Evolutionary conservation across 1,140 invertebrate species (phyloP), one percentile per base, ranked within the genome.

Genomic region (Bombus difficillimus): DNA sequence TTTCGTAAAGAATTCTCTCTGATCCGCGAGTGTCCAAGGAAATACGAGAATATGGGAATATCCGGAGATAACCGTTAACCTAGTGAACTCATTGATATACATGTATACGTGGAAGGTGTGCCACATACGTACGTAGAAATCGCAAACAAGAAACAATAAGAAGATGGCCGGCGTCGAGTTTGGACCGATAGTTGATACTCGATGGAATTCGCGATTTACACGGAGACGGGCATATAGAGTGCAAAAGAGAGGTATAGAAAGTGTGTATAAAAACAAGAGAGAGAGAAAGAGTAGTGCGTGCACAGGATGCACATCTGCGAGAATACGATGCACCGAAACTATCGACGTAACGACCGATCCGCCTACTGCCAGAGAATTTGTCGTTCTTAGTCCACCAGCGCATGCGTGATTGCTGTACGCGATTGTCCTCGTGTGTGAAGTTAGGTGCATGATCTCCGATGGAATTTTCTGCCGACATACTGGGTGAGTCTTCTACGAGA

Each of bases 41-140:
- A 62, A 77, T 85, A 84, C 66, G 86, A 59, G 83, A 80, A 83
- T 88, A 82, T 22, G 47, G 18, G 47, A 53, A 53, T 53, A 53
- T 53, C 47, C 5, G 47, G 47, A 22, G 47, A 53, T 53, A 53
- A 53, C 18, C 18, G 47, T 53, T 53, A 53, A 77, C 66, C 32
- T 22, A 92, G 85, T 89, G 85, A 91, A 82, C 86, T 89, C 75
- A 66, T 37, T 32, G 25, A n/a, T 53, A 3, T 15, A 2, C 32
- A 5, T 13, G 39, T 34, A n/a, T 18, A 18, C 15, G 10, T 32
- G 28, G 18, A 41, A 28, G 25, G 12, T 13, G 8, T 34, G 43
- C 0, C 25, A 13, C 10, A 25, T 18, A 32, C 5, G 32, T 34
- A 18, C 22, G 25, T 43, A 25, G 75, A 71, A 79, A 59, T 32